Evolutionary conservation across 2,113 vertebrate genomes (phyloP).

Genomic region (Marmota monax): DNA sequence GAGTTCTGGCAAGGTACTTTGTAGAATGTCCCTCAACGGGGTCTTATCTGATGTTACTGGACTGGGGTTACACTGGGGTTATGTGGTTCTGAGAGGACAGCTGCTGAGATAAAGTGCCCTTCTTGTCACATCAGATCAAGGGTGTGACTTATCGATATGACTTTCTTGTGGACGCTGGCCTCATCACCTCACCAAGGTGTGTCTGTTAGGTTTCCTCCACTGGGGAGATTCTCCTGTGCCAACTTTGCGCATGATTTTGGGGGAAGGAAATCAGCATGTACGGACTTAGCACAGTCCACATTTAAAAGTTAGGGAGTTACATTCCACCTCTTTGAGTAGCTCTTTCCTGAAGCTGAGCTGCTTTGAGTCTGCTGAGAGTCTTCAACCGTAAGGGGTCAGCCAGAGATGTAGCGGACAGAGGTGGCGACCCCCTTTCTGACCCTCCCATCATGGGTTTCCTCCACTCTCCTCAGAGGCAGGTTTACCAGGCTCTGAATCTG

Average conservation of each 20-base stretch:
- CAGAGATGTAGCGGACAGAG: background rate
- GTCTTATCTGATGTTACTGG: background rate
- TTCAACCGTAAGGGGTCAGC: too few relatives aligned
- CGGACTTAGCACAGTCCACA: background rate
- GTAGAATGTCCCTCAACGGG: background rate
- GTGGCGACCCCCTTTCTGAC: background rate
- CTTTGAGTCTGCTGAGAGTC: background rate
- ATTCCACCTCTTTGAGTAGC: too few relatives aligned
- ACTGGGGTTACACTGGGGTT: background rate
- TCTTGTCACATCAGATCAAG: background rate
- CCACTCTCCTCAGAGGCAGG: background rate
- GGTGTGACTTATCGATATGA: rapidly evolving
- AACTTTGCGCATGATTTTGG: background rate
- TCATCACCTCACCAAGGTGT: too few relatives aligned
- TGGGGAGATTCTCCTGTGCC: background rate
- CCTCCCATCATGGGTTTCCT: background rate
- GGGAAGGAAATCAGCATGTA: background rate
- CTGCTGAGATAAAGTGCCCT: rapidly evolving
- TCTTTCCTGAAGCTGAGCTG: background rate
- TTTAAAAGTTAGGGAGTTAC: too few relatives aligned
- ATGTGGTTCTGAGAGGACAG: background rate
- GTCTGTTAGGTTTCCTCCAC: background rate
- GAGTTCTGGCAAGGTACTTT: background rate
- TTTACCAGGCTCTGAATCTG: background rate
- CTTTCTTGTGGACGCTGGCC: background rate